Evolutionary conservation across 2,113 vertebrate genomes (phyloP).

Genomic region (Brienomyrus brachyistius): DNA sequence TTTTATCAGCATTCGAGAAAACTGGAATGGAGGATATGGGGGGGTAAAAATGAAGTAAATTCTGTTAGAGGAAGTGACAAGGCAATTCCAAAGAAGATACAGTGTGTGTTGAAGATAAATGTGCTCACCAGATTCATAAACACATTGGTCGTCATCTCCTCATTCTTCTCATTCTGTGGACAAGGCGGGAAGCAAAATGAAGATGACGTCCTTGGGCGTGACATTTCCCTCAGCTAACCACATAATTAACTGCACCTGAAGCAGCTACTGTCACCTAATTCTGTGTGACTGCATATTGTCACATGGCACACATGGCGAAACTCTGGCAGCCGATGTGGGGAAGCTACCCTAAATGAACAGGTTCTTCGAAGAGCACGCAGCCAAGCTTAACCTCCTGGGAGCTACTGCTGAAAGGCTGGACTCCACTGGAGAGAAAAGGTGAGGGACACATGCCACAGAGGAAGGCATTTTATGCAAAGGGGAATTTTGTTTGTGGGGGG

Average conservation of each 20-base stretch:
- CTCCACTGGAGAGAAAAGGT: not conserved
- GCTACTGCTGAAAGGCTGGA: not conserved
- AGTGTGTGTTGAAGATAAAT: slow-evolving; percentile 31
- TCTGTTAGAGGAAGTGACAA: slow-evolving; percentile 45
- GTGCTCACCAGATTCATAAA: slow-evolving; percentile 74
- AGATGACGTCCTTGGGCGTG: not conserved
- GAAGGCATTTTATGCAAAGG: not conserved
- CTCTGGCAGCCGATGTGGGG: not conserved
- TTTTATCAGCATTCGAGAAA: slow-evolving; percentile 24
- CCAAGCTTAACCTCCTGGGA: not conserved
- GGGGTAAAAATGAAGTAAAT: slow-evolving; percentile 29
- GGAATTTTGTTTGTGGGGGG: not conserved
- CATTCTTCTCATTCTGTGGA: slow-evolving; percentile 75
- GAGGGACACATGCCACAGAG: not conserved
- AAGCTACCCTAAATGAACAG: slow-evolving; percentile 1
- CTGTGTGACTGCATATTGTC: not conserved
- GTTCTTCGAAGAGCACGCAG: not conserved
- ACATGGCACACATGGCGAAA: slow-evolving; percentile 17
- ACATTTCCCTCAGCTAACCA: not conserved
- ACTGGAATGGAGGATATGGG: not conserved
- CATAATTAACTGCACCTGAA: not conserved
- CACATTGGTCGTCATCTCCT: slow-evolving; percentile 80
- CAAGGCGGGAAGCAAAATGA: not conserved
- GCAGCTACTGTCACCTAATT: not conserved
- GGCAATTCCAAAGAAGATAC: slow-evolving; percentile 30